Evolutionary conservation across 1,140 invertebrate species (phyloP), one percentile per base, ranked within the genome.

Genomic region (Luehdorfia chinensis): DNA sequence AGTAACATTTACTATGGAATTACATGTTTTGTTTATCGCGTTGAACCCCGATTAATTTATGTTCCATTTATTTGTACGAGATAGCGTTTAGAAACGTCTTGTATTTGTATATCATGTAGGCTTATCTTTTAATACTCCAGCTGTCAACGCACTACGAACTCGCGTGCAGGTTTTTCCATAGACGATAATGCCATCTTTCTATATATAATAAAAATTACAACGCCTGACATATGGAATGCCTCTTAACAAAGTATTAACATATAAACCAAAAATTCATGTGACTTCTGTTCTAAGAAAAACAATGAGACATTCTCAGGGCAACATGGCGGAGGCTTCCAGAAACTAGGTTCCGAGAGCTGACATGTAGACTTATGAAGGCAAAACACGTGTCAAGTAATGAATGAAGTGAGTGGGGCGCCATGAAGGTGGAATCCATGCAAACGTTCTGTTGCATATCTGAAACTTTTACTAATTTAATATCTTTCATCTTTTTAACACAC

Each of bases 91-190:
- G 66, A 62, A 69, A 74, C 68, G 55, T 66, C 61, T 71, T 44
- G 41, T 80, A 83, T 84, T 84, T 84, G 70, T 68, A 57, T 67
- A 78, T 74, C 69, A 75, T 58, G 51, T 39, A 55, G 52, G 77
- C 65, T 84, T 84, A 84, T 84, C 80, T 84, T 74, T 83, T 84
- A 84, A 84, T 83, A 79, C 79, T 80, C 63, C 58, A 69, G 66
- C 71, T 84, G 80, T 80, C 78, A 83, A 56, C 66, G 55, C 30
- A 47, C 36, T 41, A 43, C 15, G 39, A 43, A 28, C 37, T 31
- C 39, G 37, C 48, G 41, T 46, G 41, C 43, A 61, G 50, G 66
- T 72, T 78, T 76, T 73, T 70, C 68, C 66, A 43, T 43, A 18
- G 9, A 5, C 6, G 27, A 43, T 21, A 21, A 25, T 21, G 23